These are phyloP conservation scores for Dysidea cf. avara DNA, from an alignment of 37 sponge, comb jelly and placozoan species.

Conservation along the genomic window DNA sequence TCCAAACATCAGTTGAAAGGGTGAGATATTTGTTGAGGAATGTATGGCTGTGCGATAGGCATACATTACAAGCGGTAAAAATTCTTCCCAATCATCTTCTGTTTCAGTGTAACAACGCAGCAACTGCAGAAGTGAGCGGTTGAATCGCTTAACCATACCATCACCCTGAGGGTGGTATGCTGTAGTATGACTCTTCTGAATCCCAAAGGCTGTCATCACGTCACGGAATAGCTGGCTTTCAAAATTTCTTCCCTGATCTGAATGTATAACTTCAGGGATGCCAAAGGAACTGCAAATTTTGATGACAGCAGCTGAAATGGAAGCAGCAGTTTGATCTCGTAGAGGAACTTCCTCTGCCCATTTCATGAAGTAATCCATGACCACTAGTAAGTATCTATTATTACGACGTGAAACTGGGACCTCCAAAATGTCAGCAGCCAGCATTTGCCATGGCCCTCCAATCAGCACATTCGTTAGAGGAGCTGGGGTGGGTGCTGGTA, in stretches of 20 bases:
- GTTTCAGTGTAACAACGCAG: slow-evolving; percentile 9
- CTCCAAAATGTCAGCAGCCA: slow-evolving; percentile 2
- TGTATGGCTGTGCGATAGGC: slow-evolving; percentile 24
- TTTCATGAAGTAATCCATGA: neutral
- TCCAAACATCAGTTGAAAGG: slow-evolving; percentile 37
- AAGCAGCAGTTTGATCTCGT: slow-evolving; percentile 3
- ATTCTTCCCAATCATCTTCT: slow-evolving; percentile 21
- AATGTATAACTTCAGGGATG: slow-evolving; percentile 4
- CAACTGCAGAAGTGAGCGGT: slow-evolving; percentile 23
- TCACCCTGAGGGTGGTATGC: slow-evolving; percentile 23
- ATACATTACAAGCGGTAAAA: slow-evolving; percentile 19
- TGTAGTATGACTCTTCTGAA: slow-evolving; percentile 1
- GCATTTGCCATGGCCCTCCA: slow-evolving; percentile 3
- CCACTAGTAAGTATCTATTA: slow-evolving; percentile 4
- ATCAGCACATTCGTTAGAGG: neutral
- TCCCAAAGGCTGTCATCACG: slow-evolving; percentile 6
- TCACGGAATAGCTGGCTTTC: slow-evolving; percentile 4
- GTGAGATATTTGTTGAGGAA: slow-evolving; percentile 1
- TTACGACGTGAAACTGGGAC: neutral
- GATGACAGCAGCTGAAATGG: neutral
- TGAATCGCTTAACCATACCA: slow-evolving; percentile 20
- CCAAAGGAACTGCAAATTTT: slow-evolving; percentile 5
- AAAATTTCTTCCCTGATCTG: slow-evolving; percentile 13
- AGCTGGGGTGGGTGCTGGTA: too few species aligned
- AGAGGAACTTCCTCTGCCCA: slow-evolving; percentile 4